Base-by-base conservation (phyloP, 2,797 vertebrate species). In the Scolopax rusticola region DNA sequence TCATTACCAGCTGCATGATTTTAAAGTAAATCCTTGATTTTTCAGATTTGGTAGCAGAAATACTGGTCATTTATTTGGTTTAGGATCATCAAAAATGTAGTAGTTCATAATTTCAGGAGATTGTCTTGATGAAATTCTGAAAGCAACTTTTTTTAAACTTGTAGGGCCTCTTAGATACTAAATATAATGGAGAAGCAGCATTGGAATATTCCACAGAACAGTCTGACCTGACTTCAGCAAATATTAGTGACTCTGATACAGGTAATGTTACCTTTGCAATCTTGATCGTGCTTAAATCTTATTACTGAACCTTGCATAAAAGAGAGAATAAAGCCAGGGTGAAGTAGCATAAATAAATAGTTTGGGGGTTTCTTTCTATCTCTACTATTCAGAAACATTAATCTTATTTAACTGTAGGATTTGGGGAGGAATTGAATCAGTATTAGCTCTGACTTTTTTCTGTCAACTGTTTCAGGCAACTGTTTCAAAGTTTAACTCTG, bases 151-250 rank as follows among this genome's bases (percentile, higher is more conserved):
- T 67, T 69, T 53, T 3, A 2, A 87, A 84, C 27, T 90, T 3
- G 0, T 33, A 97, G 95, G 48, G 77, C 9, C 19, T 45, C 28
- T 48, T 92, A 54, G 27, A 61, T 69, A 38, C 63, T 60, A 79
- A 75, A 40, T 75, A 50, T 81, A 94, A 92, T 25, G 74, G 60
- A 73, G 54, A 90, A 89, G 61, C 57, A 81, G 38, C 23, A 11
- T 16, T 88, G 76, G 85, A 94, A 71, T 84, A 41, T 79, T 76
- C 43, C 47, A 94, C 61, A 76, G 65, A 95, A 40, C 84, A 79
- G 16, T 71, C 82, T 51, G 59, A 73, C 40, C 74, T 12, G 11
- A 85, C 71, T 63, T 90, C 83, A 80, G 75, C 53, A 91, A 89
- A 85, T 76, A 59, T 50, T 54, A 84, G 32, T 64, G 93, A 90